A percentile compares a stretch with the other conserved stretches of the same genome.
Evolutionary conservation across 2,113 vertebrate species (phyloP).

Genomic region (Anhinga rufa): DNA sequence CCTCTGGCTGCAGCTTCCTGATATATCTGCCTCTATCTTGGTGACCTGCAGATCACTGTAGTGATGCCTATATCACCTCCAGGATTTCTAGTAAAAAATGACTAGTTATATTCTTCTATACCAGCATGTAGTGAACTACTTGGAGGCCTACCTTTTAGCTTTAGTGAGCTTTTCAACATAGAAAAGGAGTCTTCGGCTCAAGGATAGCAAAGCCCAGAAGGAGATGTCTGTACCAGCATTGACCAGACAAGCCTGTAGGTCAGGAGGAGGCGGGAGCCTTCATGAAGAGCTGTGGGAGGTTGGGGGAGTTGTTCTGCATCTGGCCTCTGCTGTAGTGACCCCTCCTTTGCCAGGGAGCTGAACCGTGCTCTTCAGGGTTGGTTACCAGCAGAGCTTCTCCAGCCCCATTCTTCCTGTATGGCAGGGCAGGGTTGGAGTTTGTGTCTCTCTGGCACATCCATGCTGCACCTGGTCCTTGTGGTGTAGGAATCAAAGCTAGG

Average conservation of each 20-base stretch:
- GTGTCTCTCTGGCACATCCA: fast-evolving
- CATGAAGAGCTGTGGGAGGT: background rate
- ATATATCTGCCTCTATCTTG: background rate
- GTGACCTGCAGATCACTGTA: background rate
- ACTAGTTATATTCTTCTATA: background rate
- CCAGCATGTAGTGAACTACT: background rate
- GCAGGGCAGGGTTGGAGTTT: background rate
- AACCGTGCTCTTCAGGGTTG: background rate
- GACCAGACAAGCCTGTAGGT: background rate
- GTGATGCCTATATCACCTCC: background rate
- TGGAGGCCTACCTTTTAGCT: background rate
- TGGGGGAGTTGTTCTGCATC: background rate
- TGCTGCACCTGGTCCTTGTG: background rate
- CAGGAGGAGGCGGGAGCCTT: background rate
- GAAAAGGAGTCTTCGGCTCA: background rate
- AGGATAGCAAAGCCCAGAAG: background rate
- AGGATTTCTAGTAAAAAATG: background rate
- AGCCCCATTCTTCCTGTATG: fast-evolving
- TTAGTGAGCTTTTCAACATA: background rate
- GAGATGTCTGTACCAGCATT: background rate
- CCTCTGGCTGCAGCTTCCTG: background rate
- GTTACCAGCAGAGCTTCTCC: background rate
- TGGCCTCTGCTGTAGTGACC: background rate
- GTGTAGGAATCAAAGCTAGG: background rate
- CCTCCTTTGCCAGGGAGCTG: background rate